A percentile compares a stretch with the other conserved stretches of the same genome.
phyloP scores from a whole-genome alignment of 2,797 vertebrate genomes.

The Ficedula albicollis region DNA sequence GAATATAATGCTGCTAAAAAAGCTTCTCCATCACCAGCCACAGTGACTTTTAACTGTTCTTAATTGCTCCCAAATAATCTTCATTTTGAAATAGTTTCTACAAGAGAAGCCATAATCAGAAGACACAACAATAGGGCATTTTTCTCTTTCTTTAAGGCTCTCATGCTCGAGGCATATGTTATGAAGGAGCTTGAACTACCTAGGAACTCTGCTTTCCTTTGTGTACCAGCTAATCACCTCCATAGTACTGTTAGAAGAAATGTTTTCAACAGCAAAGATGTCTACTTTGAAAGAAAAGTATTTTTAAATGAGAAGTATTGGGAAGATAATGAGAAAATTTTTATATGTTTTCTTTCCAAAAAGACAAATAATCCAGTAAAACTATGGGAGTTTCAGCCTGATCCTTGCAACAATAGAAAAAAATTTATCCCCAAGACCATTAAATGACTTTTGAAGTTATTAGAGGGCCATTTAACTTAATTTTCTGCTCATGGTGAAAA shows the following conservation, averaged over 20 bases:
- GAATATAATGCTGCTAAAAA: neutral
- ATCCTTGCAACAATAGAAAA: conserved; percentile 16
- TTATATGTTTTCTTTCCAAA: neutral
- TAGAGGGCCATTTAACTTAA: neutral
- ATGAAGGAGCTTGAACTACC: neutral
- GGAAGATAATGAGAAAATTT: neutral
- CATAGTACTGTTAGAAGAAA: neutral
- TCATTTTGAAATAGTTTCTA: neutral
- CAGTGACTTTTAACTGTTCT: neutral
- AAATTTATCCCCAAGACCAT: neutral
- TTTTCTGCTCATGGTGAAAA: conserved; percentile 4
- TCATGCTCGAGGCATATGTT: neutral
- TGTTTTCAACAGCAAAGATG: neutral
- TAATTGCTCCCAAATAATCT: neutral
- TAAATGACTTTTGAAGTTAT: neutral
- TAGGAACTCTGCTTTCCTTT: neutral
- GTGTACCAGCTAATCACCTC: neutral
- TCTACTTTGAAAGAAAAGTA: conserved; percentile 2
- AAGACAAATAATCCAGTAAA: neutral
- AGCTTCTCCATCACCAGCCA: neutral
- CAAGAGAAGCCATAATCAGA: neutral
- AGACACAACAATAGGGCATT: neutral
- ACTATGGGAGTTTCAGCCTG: neutral
- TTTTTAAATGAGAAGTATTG: neutral
- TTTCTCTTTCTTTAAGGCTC: neutral